Evolutionary conservation across 2,888 invertebrate species (phyloP), one percentile per base, ranked within the genome.

Genomic region (Lasioglossum lativentre): DNA sequence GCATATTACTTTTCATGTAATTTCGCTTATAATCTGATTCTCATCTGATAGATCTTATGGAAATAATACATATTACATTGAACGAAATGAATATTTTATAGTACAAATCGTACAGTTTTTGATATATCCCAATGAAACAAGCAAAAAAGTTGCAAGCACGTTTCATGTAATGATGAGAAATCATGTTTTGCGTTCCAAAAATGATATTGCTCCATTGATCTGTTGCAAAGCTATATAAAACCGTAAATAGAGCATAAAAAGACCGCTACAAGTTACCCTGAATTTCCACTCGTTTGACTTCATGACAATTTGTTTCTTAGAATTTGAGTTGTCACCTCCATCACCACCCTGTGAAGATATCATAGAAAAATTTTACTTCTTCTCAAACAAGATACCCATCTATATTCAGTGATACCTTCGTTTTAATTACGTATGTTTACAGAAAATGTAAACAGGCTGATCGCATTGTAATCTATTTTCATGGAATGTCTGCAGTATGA

Each of bases 271-370:
- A 95, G 95, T 96, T 96, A 96, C 96, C 96, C 96, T 96, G 96
- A 96, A 96, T 96, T 96, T 96, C 96, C 96, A 96, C 94, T 96
- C 96, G 96, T 96, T 96, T 93, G 96, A 96, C 95, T 96, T 96
- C 96, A 96, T 96, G 95, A 95, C 92, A 94, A 93, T 92, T 88
- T 92, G 94, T 93, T 95, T 96, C 95, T 96, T 96, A 94, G 95
- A 94, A 93, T 95, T 95, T 94, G 95, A 95, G 95, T 95, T 96
- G 94, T 96, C 96, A 92, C 94, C 95, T 92, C 95, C 95, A 92
- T 95, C 95, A 94, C 95, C 95, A 92, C 95, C 96, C 96, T 96
- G 95, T 83, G 93, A 94, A 95, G 90, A 92, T 90, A 93, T 89
- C 88, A 93, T 86, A 92, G 85, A 90, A 90, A 92, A 91, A 75